phyloP scores from a whole-genome alignment of 2,113 vertebrate genomes.

The Probosciger aterrimus region DNA sequence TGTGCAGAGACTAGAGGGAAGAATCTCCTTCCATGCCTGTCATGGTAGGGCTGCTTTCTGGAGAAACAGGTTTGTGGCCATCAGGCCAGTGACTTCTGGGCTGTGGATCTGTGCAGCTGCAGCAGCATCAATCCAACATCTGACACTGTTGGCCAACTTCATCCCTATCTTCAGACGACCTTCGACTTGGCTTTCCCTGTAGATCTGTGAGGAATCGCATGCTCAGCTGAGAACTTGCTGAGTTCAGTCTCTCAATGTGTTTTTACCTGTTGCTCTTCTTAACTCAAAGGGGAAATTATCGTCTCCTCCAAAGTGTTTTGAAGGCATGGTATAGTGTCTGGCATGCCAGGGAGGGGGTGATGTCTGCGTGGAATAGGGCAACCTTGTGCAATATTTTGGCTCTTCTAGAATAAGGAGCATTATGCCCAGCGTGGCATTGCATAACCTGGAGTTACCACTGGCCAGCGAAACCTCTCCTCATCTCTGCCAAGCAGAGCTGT shows the following conservation, averaged over 20 bases:
- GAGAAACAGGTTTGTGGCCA: not conserved
- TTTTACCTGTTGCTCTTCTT: constrained; percentile 14
- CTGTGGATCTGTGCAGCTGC: not conserved
- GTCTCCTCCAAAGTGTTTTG: constrained; percentile 12
- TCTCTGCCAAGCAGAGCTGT: not conserved
- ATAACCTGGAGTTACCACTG: not conserved
- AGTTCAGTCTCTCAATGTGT: not conserved
- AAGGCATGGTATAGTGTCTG: not conserved
- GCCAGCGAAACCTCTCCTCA: not conserved
- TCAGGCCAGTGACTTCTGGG: not conserved
- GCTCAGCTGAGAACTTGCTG: not conserved
- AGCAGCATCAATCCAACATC: not conserved
- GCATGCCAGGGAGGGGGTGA: not conserved
- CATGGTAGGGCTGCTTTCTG: not conserved
- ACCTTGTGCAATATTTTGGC: constrained; percentile 55
- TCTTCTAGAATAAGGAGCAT: constrained; percentile 33
- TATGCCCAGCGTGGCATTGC: not conserved
- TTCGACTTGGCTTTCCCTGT: not conserved
- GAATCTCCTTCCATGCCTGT: not conserved
- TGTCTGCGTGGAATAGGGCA: constrained; percentile 22
- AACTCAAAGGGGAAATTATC: constrained; percentile 25
- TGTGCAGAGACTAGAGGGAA: not conserved
- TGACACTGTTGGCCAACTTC: not conserved
- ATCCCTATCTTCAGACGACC: not conserved
- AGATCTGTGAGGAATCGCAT: not conserved